phyloP scores from a whole-genome alignment of 2,888 invertebrate genomes.

The Scaptomyza caliginosa region DNA sequence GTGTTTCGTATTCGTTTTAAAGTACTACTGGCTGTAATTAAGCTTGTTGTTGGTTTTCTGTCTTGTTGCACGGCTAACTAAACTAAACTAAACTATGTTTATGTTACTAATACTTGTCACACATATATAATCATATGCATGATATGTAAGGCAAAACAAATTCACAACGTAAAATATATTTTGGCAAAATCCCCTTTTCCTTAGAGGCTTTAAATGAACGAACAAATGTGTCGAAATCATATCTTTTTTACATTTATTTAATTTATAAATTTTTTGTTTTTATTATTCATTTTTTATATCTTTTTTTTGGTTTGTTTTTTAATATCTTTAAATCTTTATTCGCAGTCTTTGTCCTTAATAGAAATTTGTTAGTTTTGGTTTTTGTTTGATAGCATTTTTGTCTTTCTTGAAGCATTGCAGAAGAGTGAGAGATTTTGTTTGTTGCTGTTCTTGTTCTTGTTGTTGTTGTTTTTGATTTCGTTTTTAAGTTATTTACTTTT shows the following conservation, averaged over 20 bases:
- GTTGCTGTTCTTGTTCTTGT: no score
- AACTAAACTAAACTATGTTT: constrained; percentile 53
- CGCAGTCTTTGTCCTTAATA: constrained; percentile 80
- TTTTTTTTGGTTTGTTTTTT: no score
- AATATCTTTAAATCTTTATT: constrained; percentile 73
- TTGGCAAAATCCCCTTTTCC: constrained; percentile 17
- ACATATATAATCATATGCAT: constrained; percentile 14
- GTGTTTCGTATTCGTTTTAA: constrained; percentile 14
- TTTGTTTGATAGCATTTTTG: constrained; percentile 51
- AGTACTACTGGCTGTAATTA: constrained; percentile 41
- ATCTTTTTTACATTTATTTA: constrained; percentile 10
- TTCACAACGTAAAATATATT: constrained; percentile 20
- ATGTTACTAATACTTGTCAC: constrained; percentile 40
- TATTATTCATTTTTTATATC: no score
- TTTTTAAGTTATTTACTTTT: constrained; percentile 27
- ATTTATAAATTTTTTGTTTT: no score
- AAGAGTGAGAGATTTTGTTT: constrained; percentile 38
- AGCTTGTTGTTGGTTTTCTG: constrained; percentile 6
- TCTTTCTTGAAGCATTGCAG: constrained; percentile 52
- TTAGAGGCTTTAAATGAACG: constrained; percentile 16
- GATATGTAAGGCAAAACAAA: constrained; percentile 38
- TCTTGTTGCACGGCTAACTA: constrained; percentile 57
- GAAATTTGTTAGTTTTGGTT: constrained; percentile 66
- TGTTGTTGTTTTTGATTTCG: constrained; percentile 48
- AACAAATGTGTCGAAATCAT: constrained; percentile 16